Conservation (phyloP, 2,113 vertebrate genomes). For the Lagopus leucura region DNA sequence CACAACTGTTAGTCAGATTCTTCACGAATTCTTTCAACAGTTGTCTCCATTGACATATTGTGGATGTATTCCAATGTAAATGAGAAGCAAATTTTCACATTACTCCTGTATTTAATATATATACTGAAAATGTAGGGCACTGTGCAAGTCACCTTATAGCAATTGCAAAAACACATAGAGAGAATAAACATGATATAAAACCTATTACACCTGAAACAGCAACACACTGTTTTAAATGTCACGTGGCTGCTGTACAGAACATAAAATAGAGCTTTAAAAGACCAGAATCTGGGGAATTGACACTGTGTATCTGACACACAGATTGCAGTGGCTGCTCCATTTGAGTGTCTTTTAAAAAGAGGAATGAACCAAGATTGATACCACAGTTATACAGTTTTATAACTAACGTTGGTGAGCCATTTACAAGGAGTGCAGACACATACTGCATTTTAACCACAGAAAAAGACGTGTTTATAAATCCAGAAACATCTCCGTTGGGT, state of each 20-base stretch:
- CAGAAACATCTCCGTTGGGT: neutral
- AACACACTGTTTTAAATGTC: neutral
- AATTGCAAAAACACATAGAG: neutral
- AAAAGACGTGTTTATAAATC: neutral
- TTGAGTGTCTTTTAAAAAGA: neutral
- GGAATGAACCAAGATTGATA: neutral
- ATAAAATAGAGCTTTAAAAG: neutral
- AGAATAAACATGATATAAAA: constrained; percentile 21
- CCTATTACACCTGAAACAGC: neutral
- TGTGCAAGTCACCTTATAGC: neutral
- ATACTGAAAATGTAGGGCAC: neutral
- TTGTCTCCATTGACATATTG: neutral
- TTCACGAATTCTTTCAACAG: neutral
- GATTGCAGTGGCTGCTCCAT: neutral
- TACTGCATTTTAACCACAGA: neutral
- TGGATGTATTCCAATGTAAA: neutral
- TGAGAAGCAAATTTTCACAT: neutral
- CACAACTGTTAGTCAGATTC: neutral
- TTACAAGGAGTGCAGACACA: neutral
- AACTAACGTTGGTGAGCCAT: neutral
- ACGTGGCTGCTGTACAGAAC: neutral
- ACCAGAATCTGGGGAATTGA: neutral
- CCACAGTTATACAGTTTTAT: neutral
- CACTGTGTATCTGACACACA: neutral
- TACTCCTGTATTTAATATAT: neutral